phyloP scores from a whole-genome alignment of 2,888 invertebrate species.

The Chloroclystis v-ata region DNA sequence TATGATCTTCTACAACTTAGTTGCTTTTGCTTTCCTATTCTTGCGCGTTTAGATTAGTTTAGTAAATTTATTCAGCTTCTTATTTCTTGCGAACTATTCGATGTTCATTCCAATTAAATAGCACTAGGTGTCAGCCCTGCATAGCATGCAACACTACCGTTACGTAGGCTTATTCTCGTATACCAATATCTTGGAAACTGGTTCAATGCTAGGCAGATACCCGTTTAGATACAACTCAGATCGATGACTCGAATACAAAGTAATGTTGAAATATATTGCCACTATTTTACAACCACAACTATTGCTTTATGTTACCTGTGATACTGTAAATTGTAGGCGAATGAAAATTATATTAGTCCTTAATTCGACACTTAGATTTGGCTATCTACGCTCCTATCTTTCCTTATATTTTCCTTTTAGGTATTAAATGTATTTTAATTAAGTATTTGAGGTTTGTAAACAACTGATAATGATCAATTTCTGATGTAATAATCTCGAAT shows the following conservation, averaged over 20 bases:
- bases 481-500: slow-evolving; percentile 10
- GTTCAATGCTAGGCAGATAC: slow-evolving; percentile 54
- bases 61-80: background rate
- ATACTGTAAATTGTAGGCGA: background rate
- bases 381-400: no score
- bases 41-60: background rate
- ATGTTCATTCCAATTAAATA: slow-evolving; percentile 14
- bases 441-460: no score
- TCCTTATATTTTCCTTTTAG: no score
- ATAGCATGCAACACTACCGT: slow-evolving; percentile 38
- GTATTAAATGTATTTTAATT: no score
- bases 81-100: background rate
- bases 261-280: slow-evolving; percentile 18
- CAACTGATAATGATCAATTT: no score
- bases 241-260: slow-evolving; percentile 26
- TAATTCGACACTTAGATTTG: background rate
- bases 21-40: slow-evolving; percentile 5
- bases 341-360: background rate
- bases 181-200: slow-evolving; percentile 50
- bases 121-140: slow-evolving; percentile 26
- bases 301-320: background rate
- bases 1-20: slow-evolving; percentile 6
- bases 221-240: slow-evolving; percentile 45
- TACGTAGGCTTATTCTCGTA: slow-evolving; percentile 37
- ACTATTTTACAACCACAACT: slow-evolving; percentile 18